A percentile compares a stretch with the other conserved stretches of the same genome.
phyloP scores from a whole-genome alignment of 2,797 vertebrate species.

The Chelon labrosus region DNA sequence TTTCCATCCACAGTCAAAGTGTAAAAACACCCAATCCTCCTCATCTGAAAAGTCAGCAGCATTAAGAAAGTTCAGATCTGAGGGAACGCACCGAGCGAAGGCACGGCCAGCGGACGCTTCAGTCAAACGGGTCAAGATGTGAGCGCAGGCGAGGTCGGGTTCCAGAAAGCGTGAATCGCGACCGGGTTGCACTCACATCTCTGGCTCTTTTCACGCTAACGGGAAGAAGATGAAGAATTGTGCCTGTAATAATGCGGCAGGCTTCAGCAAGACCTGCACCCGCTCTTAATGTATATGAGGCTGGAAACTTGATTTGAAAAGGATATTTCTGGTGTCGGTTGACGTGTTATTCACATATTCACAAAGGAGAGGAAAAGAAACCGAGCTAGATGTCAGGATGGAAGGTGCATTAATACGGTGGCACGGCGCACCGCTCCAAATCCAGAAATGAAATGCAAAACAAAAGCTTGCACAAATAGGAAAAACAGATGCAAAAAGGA shows the following conservation, averaged over 20 bases:
- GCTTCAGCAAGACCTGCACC: neutral
- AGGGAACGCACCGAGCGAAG: neutral
- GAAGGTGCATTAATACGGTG: no score
- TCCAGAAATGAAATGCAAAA: no score
- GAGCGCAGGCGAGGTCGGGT: neutral
- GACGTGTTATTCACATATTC: no score
- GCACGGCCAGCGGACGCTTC: neutral
- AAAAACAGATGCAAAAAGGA: no score
- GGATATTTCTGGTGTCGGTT: no score
- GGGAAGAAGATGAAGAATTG: neutral
- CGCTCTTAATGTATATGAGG: neutral
- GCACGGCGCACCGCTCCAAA: no score
- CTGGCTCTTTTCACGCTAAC: neutral
- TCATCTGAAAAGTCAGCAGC: slow-evolving; percentile 12
- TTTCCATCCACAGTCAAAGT: slow-evolving; percentile 4
- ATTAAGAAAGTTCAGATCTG: neutral
- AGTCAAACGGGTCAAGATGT: neutral
- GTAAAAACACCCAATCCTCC: slow-evolving; percentile 5
- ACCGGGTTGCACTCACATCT: neutral
- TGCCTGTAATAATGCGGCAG: neutral
- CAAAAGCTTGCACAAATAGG: no score
- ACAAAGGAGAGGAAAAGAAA: no score
- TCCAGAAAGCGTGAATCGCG: neutral
- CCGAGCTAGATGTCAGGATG: no score
- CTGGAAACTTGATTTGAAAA: neutral